phyloP scores from a whole-genome alignment of 2,113 vertebrate genomes.

The Psettodes erumei region DNA sequence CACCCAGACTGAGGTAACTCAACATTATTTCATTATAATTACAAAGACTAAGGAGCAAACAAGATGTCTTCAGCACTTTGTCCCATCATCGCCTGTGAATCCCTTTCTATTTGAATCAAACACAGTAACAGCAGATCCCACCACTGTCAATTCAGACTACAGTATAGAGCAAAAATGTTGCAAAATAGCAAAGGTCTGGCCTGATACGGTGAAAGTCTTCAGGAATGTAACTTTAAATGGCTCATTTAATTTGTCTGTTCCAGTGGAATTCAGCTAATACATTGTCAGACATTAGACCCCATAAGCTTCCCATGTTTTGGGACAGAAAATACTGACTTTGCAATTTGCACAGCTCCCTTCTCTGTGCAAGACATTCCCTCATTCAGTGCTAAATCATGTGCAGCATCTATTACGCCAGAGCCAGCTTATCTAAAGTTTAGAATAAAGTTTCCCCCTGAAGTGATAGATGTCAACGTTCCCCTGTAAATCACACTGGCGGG shows the following conservation, averaged over 20 bases:
- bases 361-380: background rate
- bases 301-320: too few species aligned
- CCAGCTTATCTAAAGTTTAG: background rate
- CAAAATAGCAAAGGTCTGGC: too few species aligned
- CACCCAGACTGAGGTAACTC: background rate
- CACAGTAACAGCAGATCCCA: background rate
- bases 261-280: too few species aligned
- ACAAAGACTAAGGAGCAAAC: background rate
- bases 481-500: background rate
- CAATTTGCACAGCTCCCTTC: background rate
- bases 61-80: background rate
- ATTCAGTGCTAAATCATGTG: background rate
- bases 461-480: background rate
- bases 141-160: too few species aligned
- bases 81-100: too few species aligned
- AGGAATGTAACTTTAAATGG: too few species aligned
- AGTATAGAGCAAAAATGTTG: too few species aligned
- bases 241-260: too few species aligned
- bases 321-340: background rate
- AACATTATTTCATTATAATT: background rate
- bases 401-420: background rate
- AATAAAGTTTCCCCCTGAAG: background rate
- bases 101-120: background rate
- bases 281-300: too few species aligned
- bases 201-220: too few species aligned